These are phyloP conservation scores for Clunio marinus DNA, from an alignment of 2,888 invertebrate species.

Conservation along the genomic window DNA sequence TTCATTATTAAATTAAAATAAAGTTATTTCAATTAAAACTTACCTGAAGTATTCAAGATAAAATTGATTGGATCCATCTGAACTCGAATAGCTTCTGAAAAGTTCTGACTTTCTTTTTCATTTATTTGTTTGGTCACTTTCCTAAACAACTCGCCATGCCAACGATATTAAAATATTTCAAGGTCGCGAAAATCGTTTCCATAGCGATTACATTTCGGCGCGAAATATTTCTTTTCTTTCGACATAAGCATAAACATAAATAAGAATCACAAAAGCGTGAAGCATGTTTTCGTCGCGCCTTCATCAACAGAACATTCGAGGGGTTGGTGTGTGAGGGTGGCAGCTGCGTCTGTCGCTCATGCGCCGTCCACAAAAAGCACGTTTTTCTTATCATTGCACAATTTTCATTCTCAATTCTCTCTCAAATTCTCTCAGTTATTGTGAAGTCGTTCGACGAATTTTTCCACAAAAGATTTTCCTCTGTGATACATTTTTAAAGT, in stretches of 20 bases:
- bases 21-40: conserved; percentile 38
- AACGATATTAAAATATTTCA: not conserved
- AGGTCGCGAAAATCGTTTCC: conserved; percentile 20
- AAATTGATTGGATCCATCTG: conserved; percentile 46
- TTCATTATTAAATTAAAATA: not conserved
- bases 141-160: conserved; percentile 17
- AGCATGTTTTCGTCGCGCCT: not conserved
- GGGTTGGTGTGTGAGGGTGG: conserved; percentile 5
- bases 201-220: conserved; percentile 20
- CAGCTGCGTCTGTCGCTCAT: not conserved
- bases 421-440: conserved; percentile 17
- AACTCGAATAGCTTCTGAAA: not conserved
- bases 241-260: not conserved
- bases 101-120: conserved; percentile 42
- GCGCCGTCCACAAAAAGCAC: conserved; percentile 12
- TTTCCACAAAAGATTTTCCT: conserved; percentile 5
- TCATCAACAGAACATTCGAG: conserved; percentile 4
- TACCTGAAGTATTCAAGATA: conserved; percentile 51
- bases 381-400: conserved; percentile 34
- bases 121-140: conserved; percentile 30
- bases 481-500: conserved; percentile 32
- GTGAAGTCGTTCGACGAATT: conserved; percentile 20
- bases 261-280: not conserved
- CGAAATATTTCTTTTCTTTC: conserved; percentile 1
- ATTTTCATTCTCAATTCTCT: conserved; percentile 20